Percentiles rank a stretch among this genome's conserved stretches.
These are phyloP conservation scores for Cacoxenus indagator DNA, from an alignment of 2,888 invertebrate genomes.

Conservation along the genomic window DNA sequence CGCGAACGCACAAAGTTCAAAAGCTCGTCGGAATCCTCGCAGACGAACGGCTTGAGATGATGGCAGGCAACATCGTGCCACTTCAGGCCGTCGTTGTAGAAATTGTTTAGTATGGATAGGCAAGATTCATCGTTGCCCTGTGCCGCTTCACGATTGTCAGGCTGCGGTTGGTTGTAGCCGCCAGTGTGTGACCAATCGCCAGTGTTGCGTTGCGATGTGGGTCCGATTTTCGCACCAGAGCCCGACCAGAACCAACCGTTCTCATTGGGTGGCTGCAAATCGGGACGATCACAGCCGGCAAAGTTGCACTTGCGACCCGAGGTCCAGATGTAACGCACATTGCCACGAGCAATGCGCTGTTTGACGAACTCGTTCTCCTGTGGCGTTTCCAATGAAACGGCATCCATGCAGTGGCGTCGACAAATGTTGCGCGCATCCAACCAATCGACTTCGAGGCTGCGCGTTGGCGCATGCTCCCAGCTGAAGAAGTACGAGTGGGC, in stretches of 20 bases:
- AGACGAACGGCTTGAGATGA: slow-evolving; percentile 89
- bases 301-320: slow-evolving; percentile 94
- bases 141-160: slow-evolving; percentile 91
- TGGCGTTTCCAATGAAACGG: slow-evolving; percentile 90
- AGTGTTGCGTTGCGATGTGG: slow-evolving; percentile 88
- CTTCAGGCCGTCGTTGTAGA: slow-evolving; percentile 89
- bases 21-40: slow-evolving; percentile 91
- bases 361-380: slow-evolving; percentile 92
- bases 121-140: slow-evolving; percentile 94
- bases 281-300: slow-evolving; percentile 87
- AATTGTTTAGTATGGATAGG: slow-evolving; percentile 89
- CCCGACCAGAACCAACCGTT: slow-evolving; percentile 97
- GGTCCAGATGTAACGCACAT: slow-evolving; percentile 89
- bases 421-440: slow-evolving; percentile 92
- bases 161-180: slow-evolving; percentile 88
- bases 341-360: slow-evolving; percentile 85
- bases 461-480: slow-evolving; percentile 88
- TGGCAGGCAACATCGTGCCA: slow-evolving; percentile 92
- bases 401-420: slow-evolving; percentile 93
- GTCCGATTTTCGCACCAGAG: slow-evolving; percentile 91
- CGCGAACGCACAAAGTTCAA: slow-evolving; percentile 91
- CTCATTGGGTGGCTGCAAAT: slow-evolving; percentile 86
- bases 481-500: slow-evolving; percentile 95
- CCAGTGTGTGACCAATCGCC: slow-evolving; percentile 93
- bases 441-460: slow-evolving; percentile 89